Percentiles rank a stretch among this genome's conserved stretches.
Evolutionary conservation across 2,888 invertebrate genomes (phyloP).

Genomic region (Polydrusus cervinus): DNA sequence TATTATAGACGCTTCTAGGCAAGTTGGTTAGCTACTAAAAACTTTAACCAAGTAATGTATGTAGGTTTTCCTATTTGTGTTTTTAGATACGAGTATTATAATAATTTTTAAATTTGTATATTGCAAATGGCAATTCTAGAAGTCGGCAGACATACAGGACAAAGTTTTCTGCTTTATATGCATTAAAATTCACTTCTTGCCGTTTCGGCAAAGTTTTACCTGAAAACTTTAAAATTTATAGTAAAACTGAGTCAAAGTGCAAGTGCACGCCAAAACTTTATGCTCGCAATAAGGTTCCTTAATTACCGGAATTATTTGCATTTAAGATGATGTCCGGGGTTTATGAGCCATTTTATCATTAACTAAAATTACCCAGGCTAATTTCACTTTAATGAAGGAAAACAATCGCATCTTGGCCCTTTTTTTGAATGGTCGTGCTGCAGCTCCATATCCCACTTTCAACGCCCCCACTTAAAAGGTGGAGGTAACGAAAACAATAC

Average conservation of each 20-base stretch:
- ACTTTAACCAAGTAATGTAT: background rate
- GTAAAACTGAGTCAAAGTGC: conserved; percentile 54
- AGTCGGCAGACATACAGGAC: background rate
- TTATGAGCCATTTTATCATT: conserved; percentile 37
- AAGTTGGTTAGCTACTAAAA: background rate
- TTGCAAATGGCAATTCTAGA: background rate
- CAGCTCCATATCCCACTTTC: no score
- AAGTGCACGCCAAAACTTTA: conserved; percentile 54
- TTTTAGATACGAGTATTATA: background rate
- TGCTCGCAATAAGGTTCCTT: conserved; percentile 54
- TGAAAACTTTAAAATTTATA: conserved; percentile 59
- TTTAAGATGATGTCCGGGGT: conserved; percentile 44
- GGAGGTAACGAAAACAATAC: no score
- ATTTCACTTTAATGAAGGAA: no score
- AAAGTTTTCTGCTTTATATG: conserved; percentile 58
- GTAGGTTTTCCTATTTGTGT: no score
- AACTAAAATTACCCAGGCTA: conserved; percentile 31
- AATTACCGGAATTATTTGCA: conserved; percentile 55
- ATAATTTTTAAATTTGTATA: background rate
- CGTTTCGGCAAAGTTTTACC: conserved; percentile 47
- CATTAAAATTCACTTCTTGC: conserved; percentile 60
- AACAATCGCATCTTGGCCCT: no score
- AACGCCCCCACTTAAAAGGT: no score
- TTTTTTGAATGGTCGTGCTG: no score
- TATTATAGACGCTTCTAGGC: no score